Evolutionary conservation across 2,113 vertebrate species (phyloP).

Genomic region (Myocastor coypus): DNA sequence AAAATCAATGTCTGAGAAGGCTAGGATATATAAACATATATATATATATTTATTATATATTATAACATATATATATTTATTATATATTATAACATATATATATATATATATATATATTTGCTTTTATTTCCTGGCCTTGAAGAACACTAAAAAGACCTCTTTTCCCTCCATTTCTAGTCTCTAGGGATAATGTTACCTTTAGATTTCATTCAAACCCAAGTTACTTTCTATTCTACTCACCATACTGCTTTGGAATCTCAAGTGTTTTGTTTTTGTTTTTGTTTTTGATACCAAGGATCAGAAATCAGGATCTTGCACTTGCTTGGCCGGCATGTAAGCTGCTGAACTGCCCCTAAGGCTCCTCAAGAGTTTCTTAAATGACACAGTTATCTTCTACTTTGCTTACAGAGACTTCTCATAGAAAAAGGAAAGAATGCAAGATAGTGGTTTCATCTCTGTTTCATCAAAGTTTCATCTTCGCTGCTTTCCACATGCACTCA

Average conservation of each 20-base stretch:
- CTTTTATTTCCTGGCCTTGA: neutral
- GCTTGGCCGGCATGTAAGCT: no score
- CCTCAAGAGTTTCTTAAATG: neutral
- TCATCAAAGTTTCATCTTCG: neutral
- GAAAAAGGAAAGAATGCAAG: neutral
- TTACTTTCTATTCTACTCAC: neutral
- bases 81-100: no score
- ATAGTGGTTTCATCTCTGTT: neutral
- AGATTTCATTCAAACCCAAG: neutral
- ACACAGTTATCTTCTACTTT: neutral
- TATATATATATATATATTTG: neutral
- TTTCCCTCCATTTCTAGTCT: neutral
- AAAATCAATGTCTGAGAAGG: neutral
- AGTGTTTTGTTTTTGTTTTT: no score
- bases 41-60: no score
- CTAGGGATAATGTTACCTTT: neutral
- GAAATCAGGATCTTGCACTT: no score
- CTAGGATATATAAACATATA: neutral
- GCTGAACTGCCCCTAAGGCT: no score
- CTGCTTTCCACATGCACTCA: neutral
- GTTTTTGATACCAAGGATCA: no score
- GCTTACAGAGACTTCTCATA: neutral
- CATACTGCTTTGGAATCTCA: neutral
- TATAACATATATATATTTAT: neutral
- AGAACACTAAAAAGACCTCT: neutral